A percentile compares a stretch with the other conserved stretches of the same genome.
Evolutionary conservation across 2,113 vertebrate genomes (phyloP).

Genomic region (Aepyceros melampus): DNA sequence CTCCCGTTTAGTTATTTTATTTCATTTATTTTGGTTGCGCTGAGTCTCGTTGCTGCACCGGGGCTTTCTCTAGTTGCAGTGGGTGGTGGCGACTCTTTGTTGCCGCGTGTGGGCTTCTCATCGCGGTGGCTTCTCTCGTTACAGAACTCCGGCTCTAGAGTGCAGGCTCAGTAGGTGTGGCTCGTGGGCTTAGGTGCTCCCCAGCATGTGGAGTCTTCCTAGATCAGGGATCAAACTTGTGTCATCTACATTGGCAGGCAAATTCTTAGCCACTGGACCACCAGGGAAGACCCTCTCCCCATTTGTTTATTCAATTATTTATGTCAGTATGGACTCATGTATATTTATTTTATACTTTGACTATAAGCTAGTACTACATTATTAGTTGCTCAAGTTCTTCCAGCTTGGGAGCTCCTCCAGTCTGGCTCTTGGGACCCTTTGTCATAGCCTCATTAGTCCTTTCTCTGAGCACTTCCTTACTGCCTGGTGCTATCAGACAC

Average conservation of each 20-base stretch:
- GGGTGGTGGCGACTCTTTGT: not conserved
- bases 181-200: not conserved
- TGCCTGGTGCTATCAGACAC: not conserved
- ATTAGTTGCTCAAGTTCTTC: not conserved
- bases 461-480: not conserved
- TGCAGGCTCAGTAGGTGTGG: not conserved
- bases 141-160: not conserved
- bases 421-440: not conserved
- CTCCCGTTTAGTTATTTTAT: not conserved
- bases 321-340: not conserved
- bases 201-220: not conserved
- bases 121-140: accelerated
- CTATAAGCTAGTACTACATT: not conserved
- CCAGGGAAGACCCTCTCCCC: not conserved
- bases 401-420: not conserved
- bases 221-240: not conserved
- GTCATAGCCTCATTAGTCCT: accelerated
- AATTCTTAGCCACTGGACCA: not conserved
- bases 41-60: not conserved
- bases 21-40: not conserved
- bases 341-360: not conserved
- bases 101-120: accelerated
- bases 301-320: not conserved
- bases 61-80: not conserved
- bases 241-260: not conserved